Base-by-base conservation (phyloP, 2,888 invertebrate species). In the Chrysopilus asiliformis region DNA sequence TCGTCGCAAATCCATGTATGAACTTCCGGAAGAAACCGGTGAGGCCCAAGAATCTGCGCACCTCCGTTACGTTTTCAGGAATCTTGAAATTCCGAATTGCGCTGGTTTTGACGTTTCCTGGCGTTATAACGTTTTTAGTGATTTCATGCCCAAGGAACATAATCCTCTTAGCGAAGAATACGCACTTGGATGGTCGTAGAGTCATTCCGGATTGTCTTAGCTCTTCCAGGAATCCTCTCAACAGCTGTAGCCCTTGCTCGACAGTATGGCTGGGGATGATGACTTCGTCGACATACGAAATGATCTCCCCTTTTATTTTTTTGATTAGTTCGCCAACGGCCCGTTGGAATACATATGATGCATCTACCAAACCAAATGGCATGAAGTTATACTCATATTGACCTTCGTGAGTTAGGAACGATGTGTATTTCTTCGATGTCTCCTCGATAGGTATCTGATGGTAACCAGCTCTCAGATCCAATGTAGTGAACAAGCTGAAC, bases 331-430 rank as follows among this genome's bases (percentile, higher is more conserved):
- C 4, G 3, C 5, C 3, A 6, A 13, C 15, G 9, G 10, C 15
- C 14, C 4, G 13, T 34, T 58, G 56, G 38, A 58, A 63, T 1
- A 53, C 51, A 1, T 52, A 46, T 4, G 58, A 58, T 0, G 62
- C 55, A 39, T 60, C 60, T 0, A 44, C 43, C 1, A 62, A 44
- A 2, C 58, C 59, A 34, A 61, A 64, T 1, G 57, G 56, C 55
- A 60, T 54, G 2, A 50, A 41, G 13, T 53, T 48, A 35, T 50
- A 60, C 39, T 61, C 1, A 56, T 64, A 0, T 55, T 51, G 34
- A n/a, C n/a, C n/a, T n/a, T n/a, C n/a, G n/a, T n/a, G n/a, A n/a
- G n/a, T n/a, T n/a, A n/a, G n/a, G n/a, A 62, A 58, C 0, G 56
- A 53, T 0, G 58, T 62, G 28, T 51, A 50, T 3, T 45, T 45